Percentiles rank a stretch among this genome's conserved stretches.
Conservation (phyloP, 1,140 invertebrate species). For the Goniozus legneri region DNA sequence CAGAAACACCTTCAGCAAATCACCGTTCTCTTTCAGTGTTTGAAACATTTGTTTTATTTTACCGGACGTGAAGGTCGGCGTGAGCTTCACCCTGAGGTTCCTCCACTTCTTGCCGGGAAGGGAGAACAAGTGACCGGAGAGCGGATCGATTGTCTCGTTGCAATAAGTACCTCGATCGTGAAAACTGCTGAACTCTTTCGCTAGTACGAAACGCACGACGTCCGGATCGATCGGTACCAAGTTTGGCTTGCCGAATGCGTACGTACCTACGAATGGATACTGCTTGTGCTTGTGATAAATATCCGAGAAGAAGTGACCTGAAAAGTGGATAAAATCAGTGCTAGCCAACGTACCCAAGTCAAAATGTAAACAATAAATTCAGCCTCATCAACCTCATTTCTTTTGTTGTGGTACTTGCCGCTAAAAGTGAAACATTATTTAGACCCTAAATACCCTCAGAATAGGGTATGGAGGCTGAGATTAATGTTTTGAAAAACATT, state of each 20-base stretch:
- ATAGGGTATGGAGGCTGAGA: too few relatives aligned
- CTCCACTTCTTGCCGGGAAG: conserved; percentile 53
- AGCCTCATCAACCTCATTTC: too few relatives aligned
- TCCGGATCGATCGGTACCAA: conserved; percentile 51
- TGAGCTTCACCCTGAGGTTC: conserved; percentile 52
- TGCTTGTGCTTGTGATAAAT: conserved; percentile 19
- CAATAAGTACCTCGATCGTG: conserved; percentile 46
- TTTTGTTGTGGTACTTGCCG: too few relatives aligned
- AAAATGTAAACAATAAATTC: too few relatives aligned
- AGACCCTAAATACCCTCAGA: too few relatives aligned
- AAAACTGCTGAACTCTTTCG: conserved; percentile 55
- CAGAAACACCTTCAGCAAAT: conserved; percentile 33
- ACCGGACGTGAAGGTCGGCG: conserved; percentile 58
- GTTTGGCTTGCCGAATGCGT: conserved; percentile 51
- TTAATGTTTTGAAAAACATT: too few relatives aligned
- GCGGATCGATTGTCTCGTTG: conserved; percentile 52
- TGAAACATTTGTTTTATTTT: conserved; percentile 59
- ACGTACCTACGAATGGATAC: conserved; percentile 40
- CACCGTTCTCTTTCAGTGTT: conserved; percentile 46
- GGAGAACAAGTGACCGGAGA: conserved; percentile 56
- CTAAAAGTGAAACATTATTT: too few relatives aligned
- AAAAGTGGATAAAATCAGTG: too few relatives aligned
- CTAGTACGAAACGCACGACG: conserved; percentile 49
- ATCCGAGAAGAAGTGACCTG: conserved; percentile 19
- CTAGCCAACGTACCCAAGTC: too few relatives aligned